Evolutionary conservation across 2,888 invertebrate species (phyloP), one percentile per base, ranked within the genome.

Genomic region (Drosophila quinaria): DNA sequence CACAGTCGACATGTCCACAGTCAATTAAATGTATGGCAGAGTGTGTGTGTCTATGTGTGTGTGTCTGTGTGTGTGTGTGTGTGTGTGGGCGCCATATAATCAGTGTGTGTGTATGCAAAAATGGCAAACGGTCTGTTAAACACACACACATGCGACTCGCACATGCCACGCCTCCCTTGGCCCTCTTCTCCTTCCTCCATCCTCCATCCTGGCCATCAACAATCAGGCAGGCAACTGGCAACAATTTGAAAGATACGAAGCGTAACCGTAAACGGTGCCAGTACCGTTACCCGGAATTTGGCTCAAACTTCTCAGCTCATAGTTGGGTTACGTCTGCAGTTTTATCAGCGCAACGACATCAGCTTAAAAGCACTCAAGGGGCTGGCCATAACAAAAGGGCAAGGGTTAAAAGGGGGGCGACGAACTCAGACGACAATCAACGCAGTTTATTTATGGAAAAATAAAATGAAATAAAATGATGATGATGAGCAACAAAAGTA

Each of bases 41-140:
- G 54, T 68, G 22, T 62, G 41, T 25, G 25, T 25, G 2, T 19
- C 2, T 62, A 35, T 33, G 46, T 46, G 62, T 58, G 66, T 71
- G 59, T 70, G 63, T 65, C 72, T 65, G 66, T 60, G 50, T 61
- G 50, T 33, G 52, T 47, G 58, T 61, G 66, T 71, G 55, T 71
- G 67, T 66, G 72, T 60, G 69, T 46, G 81, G 76, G 71, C 54
- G 73, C 51, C 81, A 74, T 80, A 80, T 87, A 82, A 87, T 87
- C 88, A 78, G 80, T 78, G 79, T 70, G 77, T 70, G 71, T 78
- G 64, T 66, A 90, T 90, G 90, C 82, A 90, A 89, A 89, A 89
- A 90, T 88, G 90, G 84, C 90, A 82, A 84, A 86, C 87, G 89
- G 89, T 88, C 90, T 88, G 89, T 89, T 89, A 87, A 90, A 74